phyloP scores from a whole-genome alignment of 2,888 invertebrate genomes.

The Sinhomidia bicolor region DNA sequence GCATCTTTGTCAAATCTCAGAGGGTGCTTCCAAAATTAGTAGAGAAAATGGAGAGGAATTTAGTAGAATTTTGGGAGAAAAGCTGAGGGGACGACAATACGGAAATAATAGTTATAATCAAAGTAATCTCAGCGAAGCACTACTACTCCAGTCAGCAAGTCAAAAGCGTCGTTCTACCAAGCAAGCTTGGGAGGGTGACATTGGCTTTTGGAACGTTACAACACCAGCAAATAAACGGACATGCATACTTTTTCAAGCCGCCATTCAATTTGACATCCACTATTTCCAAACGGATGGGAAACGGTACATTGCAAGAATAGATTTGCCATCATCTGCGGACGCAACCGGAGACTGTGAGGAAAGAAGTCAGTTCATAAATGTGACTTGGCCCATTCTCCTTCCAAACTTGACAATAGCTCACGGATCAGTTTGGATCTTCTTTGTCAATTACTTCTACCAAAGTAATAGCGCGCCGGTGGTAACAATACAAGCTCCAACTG shows the following conservation, averaged over 20 bases:
- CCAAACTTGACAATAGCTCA: slow-evolving; percentile 12
- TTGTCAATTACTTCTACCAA: slow-evolving; percentile 53
- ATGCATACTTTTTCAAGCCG: slow-evolving; percentile 54
- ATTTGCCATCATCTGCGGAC: slow-evolving; percentile 50
- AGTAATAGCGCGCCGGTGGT: background rate
- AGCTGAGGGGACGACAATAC: background rate
- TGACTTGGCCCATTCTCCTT: slow-evolving; percentile 42
- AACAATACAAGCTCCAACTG: background rate
- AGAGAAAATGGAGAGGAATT: background rate
- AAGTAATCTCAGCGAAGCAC: background rate
- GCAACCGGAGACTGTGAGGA: slow-evolving; percentile 58
- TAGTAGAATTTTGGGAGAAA: background rate
- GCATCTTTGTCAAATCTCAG: background rate
- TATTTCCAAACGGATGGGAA: slow-evolving; percentile 59
- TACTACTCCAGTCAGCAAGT: background rate
- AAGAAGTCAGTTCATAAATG: slow-evolving; percentile 45
- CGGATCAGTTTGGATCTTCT: slow-evolving; percentile 44
- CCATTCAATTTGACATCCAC: slow-evolving; percentile 57
- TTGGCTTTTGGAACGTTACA: slow-evolving; percentile 66
- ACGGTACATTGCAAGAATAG: slow-evolving; percentile 43
- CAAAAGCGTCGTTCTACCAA: background rate
- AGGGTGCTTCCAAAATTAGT: background rate
- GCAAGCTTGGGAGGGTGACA: slow-evolving; percentile 15
- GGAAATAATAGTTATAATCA: too few relatives aligned
- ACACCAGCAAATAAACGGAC: slow-evolving; percentile 10